Conservation (phyloP, 2,888 invertebrate species). For the Drosophila pullipes region DNA sequence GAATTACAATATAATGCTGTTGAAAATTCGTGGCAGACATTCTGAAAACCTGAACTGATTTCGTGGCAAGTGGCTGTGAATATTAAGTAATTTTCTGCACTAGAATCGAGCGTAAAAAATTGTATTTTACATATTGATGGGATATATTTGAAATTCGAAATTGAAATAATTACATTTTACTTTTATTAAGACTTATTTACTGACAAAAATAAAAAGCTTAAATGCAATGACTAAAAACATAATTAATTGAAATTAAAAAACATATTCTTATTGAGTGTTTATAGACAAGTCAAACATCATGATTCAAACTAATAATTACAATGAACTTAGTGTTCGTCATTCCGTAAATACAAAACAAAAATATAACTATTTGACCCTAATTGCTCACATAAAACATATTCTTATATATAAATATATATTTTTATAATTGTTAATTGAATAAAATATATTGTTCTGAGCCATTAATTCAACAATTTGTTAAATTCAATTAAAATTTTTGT, state of each 20-base stretch:
- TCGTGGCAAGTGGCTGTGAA: slow-evolving; percentile 25
- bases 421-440: neutral
- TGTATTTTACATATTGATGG: neutral
- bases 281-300: neutral
- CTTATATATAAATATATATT: neutral
- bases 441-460: neutral
- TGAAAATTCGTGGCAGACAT: slow-evolving; percentile 42
- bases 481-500: slow-evolving; percentile 35
- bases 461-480: neutral
- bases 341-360: neutral
- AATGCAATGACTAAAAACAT: neutral
- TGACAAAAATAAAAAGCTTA: neutral
- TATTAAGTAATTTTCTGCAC: slow-evolving; percentile 38
- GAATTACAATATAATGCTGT: slow-evolving; percentile 58
- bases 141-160: neutral
- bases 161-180: neutral
- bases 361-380: neutral
- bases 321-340: neutral
- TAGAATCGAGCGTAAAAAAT: neutral
- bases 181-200: neutral
- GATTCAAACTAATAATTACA: neutral
- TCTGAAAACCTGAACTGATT: slow-evolving; percentile 54
- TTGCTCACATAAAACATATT: neutral
- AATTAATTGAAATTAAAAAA: neutral
- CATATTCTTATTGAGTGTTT: neutral